A percentile compares a stretch with the other conserved stretches of the same genome.
These are phyloP conservation scores for Schmidtea mediterranea DNA, from an alignment of 1,140 invertebrate species.

Conservation along the genomic window DNA sequence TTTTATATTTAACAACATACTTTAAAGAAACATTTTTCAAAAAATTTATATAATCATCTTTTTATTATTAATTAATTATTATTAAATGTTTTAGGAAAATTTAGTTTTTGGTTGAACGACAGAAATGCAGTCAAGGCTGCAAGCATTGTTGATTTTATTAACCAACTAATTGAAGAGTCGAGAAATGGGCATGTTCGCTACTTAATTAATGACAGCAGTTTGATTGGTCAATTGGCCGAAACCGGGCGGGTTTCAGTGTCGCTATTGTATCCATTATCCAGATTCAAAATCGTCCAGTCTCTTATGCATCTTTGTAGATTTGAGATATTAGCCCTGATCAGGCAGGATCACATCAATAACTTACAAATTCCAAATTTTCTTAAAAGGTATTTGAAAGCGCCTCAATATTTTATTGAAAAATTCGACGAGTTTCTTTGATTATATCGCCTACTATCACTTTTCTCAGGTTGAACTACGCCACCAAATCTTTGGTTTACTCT, in stretches of 20 bases:
- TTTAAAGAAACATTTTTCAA: no score
- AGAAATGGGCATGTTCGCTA: constrained; percentile 72
- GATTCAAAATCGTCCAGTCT: constrained; percentile 3
- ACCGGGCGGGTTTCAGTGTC: background rate
- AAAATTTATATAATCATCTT: no score
- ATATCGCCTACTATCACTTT: no score
- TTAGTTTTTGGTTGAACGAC: constrained; percentile 76
- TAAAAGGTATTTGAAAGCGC: constrained; percentile 32
- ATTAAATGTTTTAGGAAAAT: no score
- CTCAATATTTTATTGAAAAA: constrained; percentile 16
- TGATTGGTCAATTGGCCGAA: background rate
- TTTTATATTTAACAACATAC: no score
- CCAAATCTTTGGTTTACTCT: no score
- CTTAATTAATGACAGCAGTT: constrained; percentile 35
- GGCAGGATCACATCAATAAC: constrained; percentile 6
- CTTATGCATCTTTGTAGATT: constrained; percentile 7
- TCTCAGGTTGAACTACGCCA: no score
- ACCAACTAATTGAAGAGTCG: constrained; percentile 76
- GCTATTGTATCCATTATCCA: constrained; percentile 5
- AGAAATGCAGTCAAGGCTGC: constrained; percentile 33
- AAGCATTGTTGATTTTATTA: constrained; percentile 87
- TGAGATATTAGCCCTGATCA: background rate
- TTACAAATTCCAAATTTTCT: constrained; percentile 26
- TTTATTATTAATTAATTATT: no score
- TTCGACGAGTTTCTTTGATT: background rate